A percentile compares a stretch with the other conserved stretches of the same genome.
Evolutionary conservation across 2,113 vertebrate species (phyloP).

Genomic region (Eptatretus burgeri): DNA sequence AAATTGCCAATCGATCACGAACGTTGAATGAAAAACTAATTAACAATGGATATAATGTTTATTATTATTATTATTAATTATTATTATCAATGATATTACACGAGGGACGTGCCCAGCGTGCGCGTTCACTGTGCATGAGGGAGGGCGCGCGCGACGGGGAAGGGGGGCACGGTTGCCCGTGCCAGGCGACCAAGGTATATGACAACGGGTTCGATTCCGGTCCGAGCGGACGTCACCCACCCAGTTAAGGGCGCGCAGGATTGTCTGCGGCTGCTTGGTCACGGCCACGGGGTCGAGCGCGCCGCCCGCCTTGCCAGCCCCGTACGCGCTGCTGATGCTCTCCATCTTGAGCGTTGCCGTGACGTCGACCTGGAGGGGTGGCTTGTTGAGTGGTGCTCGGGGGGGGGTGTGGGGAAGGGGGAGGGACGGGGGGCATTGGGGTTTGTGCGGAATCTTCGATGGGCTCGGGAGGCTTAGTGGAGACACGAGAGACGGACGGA

Average conservation of each 20-base stretch:
- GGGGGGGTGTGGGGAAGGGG: too few species aligned
- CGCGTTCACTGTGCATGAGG: background rate
- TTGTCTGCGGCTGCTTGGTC: conserved; percentile 49
- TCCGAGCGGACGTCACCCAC: conserved; percentile 23
- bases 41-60: too few species aligned
- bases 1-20: too few species aligned
- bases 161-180: background rate
- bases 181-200: background rate
- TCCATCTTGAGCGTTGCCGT: conserved; percentile 17
- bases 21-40: too few species aligned
- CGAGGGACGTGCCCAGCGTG: background rate
- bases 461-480: background rate
- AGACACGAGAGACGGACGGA: background rate
- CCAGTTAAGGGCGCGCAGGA: conserved; percentile 45
- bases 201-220: background rate
- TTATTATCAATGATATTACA: background rate
- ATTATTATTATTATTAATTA: too few species aligned
- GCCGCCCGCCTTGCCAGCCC: conserved; percentile 49
- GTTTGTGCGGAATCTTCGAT: background rate
- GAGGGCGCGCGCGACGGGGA: background rate
- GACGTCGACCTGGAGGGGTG: conserved; percentile 1
- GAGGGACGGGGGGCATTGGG: too few species aligned
- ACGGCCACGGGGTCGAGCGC: conserved; percentile 44
- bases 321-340: conserved; percentile 41
- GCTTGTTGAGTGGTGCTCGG: background rate